These are phyloP conservation scores for Panagrolaimus sp. DNA, from an alignment of 1,140 invertebrate genomes.

Conservation along the genomic window DNA sequence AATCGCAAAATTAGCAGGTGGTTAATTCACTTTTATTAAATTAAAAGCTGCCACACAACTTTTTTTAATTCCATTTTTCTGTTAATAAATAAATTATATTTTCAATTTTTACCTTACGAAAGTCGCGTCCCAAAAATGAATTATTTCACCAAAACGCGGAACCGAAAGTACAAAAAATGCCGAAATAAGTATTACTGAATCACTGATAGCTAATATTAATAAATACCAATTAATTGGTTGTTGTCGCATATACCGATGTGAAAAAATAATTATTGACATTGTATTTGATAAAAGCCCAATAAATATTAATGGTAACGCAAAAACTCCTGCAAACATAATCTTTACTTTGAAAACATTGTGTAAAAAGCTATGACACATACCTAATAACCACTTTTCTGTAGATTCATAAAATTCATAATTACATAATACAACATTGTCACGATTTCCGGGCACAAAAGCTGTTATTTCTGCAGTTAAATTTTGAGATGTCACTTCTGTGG, in stretches of 20 bases:
- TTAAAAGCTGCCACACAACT: neutral
- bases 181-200: conserved; percentile 36
- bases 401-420: conserved; percentile 44
- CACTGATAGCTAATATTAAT: conserved; percentile 48
- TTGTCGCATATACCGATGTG: conserved; percentile 44
- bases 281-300: conserved; percentile 44
- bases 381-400: conserved; percentile 51
- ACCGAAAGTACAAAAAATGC: conserved; percentile 42
- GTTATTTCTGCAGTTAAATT: no score
- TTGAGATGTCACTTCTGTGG: no score
- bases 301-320: conserved; percentile 51
- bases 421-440: neutral
- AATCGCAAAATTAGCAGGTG: neutral
- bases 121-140: conserved; percentile 12
- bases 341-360: conserved; percentile 20
- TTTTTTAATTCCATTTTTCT: neutral
- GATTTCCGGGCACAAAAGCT: no score
- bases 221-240: conserved; percentile 52
- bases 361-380: conserved; percentile 20
- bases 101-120: conserved; percentile 29
- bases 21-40: neutral
- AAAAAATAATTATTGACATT: conserved; percentile 50
- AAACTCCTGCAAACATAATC: conserved; percentile 37
- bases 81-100: conserved; percentile 24
- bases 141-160: conserved; percentile 30